Percentiles rank a stretch among this genome's conserved stretches.
These are phyloP conservation scores for Eledone cirrhosa DNA, from an alignment of 2,888 invertebrate genomes.

Conservation along the genomic window DNA sequence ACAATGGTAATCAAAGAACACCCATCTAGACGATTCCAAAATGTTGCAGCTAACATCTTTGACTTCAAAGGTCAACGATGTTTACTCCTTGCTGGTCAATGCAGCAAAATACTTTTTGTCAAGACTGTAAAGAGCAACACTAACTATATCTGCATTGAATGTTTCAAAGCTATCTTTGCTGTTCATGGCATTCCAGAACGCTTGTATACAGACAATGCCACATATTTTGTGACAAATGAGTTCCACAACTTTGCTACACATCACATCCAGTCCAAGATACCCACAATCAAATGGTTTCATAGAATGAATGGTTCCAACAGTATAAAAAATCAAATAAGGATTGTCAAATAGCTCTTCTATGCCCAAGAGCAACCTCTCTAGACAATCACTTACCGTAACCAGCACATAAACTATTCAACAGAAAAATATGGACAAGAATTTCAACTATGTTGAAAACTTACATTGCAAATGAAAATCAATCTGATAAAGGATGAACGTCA, in stretches of 20 bases:
- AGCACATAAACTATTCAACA: not conserved
- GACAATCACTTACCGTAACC: not conserved
- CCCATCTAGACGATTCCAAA: not conserved
- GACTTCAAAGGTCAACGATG: too few species aligned
- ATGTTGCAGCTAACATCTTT: not conserved
- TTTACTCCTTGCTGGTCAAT: not conserved
- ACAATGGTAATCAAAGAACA: not conserved
- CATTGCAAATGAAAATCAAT: not conserved
- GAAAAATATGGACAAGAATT: not conserved
- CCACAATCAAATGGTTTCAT: not conserved
- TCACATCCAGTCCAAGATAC: too few species aligned
- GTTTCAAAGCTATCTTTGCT: not conserved
- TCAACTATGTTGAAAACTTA: not conserved
- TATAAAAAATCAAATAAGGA: not conserved
- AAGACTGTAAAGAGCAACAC: not conserved
- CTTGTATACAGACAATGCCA: not conserved
- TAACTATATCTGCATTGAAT: not conserved
- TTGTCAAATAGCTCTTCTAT: not conserved
- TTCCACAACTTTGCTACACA: not conserved
- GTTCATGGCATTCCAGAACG: not conserved
- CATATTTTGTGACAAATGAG: not conserved
- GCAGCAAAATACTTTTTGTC: not conserved
- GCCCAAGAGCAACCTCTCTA: not conserved
- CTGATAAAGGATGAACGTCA: not conserved
- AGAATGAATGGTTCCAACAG: not conserved